Percentiles rank a stretch among this genome's conserved stretches.
These are phyloP conservation scores for Cardiocondyla obscurior DNA, from an alignment of 1,140 invertebrate genomes.

Conservation along the genomic window DNA sequence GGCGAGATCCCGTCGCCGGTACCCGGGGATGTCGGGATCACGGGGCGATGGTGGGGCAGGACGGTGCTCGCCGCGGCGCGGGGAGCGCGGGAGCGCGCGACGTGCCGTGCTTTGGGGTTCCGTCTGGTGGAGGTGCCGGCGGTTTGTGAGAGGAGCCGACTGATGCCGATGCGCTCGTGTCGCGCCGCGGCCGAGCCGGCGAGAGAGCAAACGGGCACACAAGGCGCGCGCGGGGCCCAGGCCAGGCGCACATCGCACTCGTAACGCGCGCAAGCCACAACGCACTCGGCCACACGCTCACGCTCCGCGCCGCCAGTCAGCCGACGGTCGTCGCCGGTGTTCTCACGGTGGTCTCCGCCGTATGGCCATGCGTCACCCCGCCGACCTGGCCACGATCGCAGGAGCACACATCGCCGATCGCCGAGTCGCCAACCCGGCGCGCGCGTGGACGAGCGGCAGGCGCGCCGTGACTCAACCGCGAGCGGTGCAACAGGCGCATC, in stretches of 20 bases:
- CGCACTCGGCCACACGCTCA: background rate
- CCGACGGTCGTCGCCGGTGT: slow-evolving; percentile 33
- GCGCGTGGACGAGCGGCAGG: background rate
- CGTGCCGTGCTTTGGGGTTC: slow-evolving; percentile 72
- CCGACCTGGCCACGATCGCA: slow-evolving; percentile 22
- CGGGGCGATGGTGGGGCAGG: slow-evolving; percentile 54
- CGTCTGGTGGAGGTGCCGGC: slow-evolving; percentile 24
- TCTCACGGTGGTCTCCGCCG: slow-evolving; percentile 34
- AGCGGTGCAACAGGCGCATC: background rate
- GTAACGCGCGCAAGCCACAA: slow-evolving; percentile 53
- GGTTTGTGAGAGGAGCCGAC: slow-evolving; percentile 59
- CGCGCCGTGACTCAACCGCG: background rate
- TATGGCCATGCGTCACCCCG: slow-evolving; percentile 72
- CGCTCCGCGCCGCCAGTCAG: slow-evolving; percentile 58
- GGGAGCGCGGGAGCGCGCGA: slow-evolving; percentile 68
- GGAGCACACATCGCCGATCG: slow-evolving; percentile 29
- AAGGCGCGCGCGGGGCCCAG: background rate
- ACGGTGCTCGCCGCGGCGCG: background rate
- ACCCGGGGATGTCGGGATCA: slow-evolving; percentile 54
- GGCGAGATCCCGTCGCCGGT: slow-evolving; percentile 36
- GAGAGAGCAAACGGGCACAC: background rate
- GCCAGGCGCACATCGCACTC: slow-evolving; percentile 58
- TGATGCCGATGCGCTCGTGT: slow-evolving; percentile 39
- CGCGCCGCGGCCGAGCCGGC: slow-evolving; percentile 45
- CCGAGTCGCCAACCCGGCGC: background rate